phyloP scores from a whole-genome alignment of 2,113 vertebrate species.

The Lucifuga dentata region DNA sequence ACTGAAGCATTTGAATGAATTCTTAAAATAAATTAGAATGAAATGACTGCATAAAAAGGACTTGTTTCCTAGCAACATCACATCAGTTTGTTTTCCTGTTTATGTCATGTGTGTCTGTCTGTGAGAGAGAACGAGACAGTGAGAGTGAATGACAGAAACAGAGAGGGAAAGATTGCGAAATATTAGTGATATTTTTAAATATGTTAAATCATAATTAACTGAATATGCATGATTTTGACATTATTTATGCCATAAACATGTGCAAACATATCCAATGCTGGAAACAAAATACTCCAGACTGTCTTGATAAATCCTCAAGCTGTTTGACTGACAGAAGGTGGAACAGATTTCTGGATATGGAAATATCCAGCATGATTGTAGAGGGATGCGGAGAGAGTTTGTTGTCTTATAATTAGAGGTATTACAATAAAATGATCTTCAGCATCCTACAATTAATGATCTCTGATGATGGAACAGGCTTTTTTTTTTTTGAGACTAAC shows the following conservation, averaged over 20 bases:
- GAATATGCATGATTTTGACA: constrained; percentile 27
- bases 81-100: constrained; percentile 71
- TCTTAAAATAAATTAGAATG: constrained; percentile 74
- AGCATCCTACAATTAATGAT: no score
- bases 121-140: constrained; percentile 11
- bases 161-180: constrained; percentile 36
- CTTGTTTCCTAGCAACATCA: constrained; percentile 86
- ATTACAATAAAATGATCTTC: constrained; percentile 19
- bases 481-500: constrained; percentile 8
- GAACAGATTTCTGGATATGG: constrained; percentile 47
- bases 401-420: constrained; percentile 22
- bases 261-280: constrained; percentile 4
- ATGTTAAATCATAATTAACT: constrained; percentile 26
- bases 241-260: constrained; percentile 31
- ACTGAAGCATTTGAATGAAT: constrained; percentile 64
- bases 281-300: constrained; percentile 36
- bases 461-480: constrained; percentile 10
- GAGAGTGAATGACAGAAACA: constrained; percentile 19
- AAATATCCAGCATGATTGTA: constrained; percentile 10
- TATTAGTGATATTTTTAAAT: constrained; percentile 7
- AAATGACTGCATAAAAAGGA: constrained; percentile 64
- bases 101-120: constrained; percentile 11
- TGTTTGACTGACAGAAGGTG: constrained; percentile 39
- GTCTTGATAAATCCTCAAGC: constrained; percentile 49
- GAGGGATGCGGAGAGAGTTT: constrained; percentile 33